phyloP scores from a whole-genome alignment of 2,113 vertebrate species.

The Sciurus niger region DNA sequence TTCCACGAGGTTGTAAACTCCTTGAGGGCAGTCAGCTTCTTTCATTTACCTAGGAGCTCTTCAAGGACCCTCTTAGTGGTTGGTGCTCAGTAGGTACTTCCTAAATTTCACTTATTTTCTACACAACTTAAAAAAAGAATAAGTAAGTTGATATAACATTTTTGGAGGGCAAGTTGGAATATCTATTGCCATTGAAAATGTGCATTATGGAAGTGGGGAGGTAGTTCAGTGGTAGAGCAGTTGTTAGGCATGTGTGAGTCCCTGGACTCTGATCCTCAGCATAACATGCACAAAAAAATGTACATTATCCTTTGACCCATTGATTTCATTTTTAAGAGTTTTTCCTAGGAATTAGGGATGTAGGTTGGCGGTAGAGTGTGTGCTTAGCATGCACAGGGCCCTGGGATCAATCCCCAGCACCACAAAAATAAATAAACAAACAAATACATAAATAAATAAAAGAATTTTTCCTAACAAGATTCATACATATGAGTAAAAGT shows the following conservation, averaged over 20 bases:
- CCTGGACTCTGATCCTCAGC: not conserved
- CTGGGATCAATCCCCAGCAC: no score
- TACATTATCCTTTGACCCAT: not conserved
- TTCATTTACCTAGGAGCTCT: not conserved
- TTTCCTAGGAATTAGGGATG: not conserved
- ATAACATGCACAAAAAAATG: not conserved
- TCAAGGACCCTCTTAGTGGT: not conserved
- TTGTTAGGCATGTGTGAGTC: not conserved
- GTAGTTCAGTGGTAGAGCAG: not conserved
- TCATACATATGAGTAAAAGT: not conserved
- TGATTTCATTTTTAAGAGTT: not conserved
- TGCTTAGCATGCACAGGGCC: no score
- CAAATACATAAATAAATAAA: no score
- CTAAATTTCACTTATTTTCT: not conserved
- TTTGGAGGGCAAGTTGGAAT: conserved; percentile 29
- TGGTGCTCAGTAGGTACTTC: not conserved
- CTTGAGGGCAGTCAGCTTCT: not conserved
- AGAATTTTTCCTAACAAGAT: not conserved
- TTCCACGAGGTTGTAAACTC: not conserved
- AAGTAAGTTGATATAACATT: not conserved
- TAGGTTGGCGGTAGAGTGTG: no score
- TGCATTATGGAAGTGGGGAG: not conserved
- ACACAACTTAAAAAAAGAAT: not conserved
- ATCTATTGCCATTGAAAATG: not conserved
- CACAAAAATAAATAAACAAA: no score